Base-by-base conservation (phyloP, 2,888 invertebrate genomes). In the Antheraea yamamai region DNA sequence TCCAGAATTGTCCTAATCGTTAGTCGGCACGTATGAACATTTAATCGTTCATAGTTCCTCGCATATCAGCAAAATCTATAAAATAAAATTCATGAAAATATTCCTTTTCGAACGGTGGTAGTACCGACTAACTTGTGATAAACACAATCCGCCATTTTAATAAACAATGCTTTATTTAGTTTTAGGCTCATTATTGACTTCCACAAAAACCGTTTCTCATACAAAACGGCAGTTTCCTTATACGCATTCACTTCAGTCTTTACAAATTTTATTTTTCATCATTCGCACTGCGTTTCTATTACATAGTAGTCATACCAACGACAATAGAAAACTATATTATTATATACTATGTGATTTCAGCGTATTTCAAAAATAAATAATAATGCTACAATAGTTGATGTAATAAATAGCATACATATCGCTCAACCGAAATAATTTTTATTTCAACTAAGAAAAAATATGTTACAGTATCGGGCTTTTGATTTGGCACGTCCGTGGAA, bases 231-330 rank as follows among this genome's bases (percentile, higher is more conserved):
- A 30, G 70, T 68, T 72, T 71, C 61, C 26, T 75, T 58, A 61
- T 75, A 72, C 58, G 71, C 82, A 84, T 82, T 82, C 79, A 85
- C 85, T 85, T 91, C 91, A 91, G 92, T 91, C 92, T 92, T 91
- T 87, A 84, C 85, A 84, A 81, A 81, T 47, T 47, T 47, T 47
- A 82, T 85, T 82, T 81, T 81, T 82, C 81, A 79, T 64, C 75
- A 74, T n/a, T 30, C 64, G 30, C 64, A 16, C 64, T 66, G 64
- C 64, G 64, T 30, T 66, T 66, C 64, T 66, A 66, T 66, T 66
- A 30, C 23, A n/a, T 6, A 55, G 23, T n/a, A n/a, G 23, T 61
- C 23, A 23, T 61, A 23, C 7, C 8, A 8, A 61, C 23, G n/a
- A 23, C 23, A 61, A 61, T 7, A 23, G 61, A 23, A 23, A 10